Base-by-base conservation (phyloP, 2,797 vertebrate genomes). In the Australoheros facetus region DNA sequence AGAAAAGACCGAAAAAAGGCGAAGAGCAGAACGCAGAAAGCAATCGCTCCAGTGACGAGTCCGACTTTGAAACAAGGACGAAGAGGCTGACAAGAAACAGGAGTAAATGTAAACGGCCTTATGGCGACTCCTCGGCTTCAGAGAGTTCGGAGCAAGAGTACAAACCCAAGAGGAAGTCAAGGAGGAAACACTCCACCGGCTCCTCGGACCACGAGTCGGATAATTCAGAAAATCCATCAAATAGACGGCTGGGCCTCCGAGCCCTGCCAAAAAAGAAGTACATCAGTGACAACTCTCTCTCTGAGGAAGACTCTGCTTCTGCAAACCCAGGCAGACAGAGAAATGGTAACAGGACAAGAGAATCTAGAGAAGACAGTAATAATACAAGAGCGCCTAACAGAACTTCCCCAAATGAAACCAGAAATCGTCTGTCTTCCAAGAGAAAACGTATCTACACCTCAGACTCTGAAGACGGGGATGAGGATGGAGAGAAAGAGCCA, bases 181-280 rank as follows among this genome's bases (percentile, higher is more conserved):
- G 86, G 88, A 92, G 85, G 71, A 95, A 94, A 83, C 80, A 77
- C 54, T 93, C 88, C 30, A 85, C 88, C 0, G 91, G 88, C 34
- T 95, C 94, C 17, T 96, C 94, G 0, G 93, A 95, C 1, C 90
- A 95, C 23, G 89, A 90, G 42, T 94, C 90, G 0, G 92, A 93
- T 19, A 79, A 90, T 48, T 94, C 93, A 0, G 92, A 93, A 30
- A 81, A 86, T 0, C 3, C 84, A 9, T 87, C 90, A 3, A 92
- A 71, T 23, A 91, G 93, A 72, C 82, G 89, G 13, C 79, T 69
- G 28, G 77, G 70, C 45, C 93, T 96, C 55, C 81, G 95, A 81
- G 79, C 85, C 12, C 87, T 94, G 16, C 93, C 95, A 21, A 95
- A 96, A 88, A 96, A 95, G 91, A 96, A 93, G 75, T 95, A 95